Base-by-base conservation (phyloP, 2,113 vertebrate species). In the Callospermophilus lateralis region DNA sequence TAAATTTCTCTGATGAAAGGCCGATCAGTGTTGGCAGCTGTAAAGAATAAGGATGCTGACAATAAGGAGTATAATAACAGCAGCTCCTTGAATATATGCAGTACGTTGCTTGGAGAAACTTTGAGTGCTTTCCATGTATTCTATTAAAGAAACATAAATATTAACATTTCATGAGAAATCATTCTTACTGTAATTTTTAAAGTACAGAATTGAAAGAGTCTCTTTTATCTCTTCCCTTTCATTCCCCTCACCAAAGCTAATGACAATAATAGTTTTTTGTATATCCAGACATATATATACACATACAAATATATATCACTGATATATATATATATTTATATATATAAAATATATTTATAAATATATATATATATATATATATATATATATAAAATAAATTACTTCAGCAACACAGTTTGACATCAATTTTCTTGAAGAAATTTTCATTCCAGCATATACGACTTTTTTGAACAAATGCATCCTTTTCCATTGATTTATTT, bases 1-100 rank as follows among this genome's bases (percentile, higher is more conserved):
- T 89, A 93, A 93, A 51, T 97, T 94, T 97, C 61, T 89, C 89
- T 63, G 83, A 91, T 68, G 74, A 91, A 96, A 97, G 78, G 20
- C 17, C 16, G 87, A 93, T 96, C 80, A 74, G 39, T 77, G 87
- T 68, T 26, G 22, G 90, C 81, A 93, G 81, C 15, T 88, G n/a
- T 65, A 72, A 92, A 89, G 48, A 72, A 76, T 88, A 94, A 94
- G 76, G 48, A 34, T 34, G 11, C 34, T 87, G 70, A 39, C 74
- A 88, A 67, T 65, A 72, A 84, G 53, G 76, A 81, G 3, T 24
- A 42, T 39, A 63, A 85, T 77, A 89, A 28, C n/a, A 92, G 55
- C 34, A 81, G 30, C n/a, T 15, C 61, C 30, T 80, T 90, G 45
- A 72, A 73, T 84, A 84, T 68, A 76, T 84, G 34, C 32, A 80